phyloP scores from a whole-genome alignment of 2,113 vertebrate species.

The Sclerurus mexicanus region DNA sequence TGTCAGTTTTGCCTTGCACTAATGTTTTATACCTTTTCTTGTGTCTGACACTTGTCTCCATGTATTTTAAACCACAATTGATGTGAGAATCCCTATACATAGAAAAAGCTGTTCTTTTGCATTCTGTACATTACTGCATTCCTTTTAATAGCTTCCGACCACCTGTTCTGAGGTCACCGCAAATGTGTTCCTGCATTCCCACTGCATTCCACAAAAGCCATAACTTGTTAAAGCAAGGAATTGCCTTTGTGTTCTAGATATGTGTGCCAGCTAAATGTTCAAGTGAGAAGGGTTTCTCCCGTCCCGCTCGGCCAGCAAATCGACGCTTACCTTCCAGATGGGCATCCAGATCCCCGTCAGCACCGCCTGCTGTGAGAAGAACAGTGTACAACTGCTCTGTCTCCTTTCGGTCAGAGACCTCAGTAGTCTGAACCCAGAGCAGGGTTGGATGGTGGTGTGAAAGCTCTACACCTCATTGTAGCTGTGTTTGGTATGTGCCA shows the following conservation, averaged over 20 bases:
- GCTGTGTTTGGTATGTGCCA: constrained; percentile 32
- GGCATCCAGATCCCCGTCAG: constrained; percentile 83
- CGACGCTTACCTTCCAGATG: constrained; percentile 90
- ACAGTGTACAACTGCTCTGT: constrained; percentile 66
- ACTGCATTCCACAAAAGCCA: not conserved
- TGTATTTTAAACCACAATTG: not conserved
- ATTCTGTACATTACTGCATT: constrained; percentile 22
- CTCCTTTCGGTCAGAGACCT: constrained; percentile 78
- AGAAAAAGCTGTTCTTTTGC: constrained; percentile 26
- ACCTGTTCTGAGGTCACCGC: constrained; percentile 11
- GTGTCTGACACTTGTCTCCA: not conserved
- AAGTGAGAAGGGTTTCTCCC: constrained; percentile 85
- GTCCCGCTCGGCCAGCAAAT: constrained; percentile 89
- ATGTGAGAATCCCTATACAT: not conserved
- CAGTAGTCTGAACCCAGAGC: constrained; percentile 74
- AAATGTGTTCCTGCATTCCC: not conserved
- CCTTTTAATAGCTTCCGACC: constrained; percentile 40
- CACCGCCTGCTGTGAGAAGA: constrained; percentile 72
- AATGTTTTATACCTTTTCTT: not conserved
- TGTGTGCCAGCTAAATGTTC: constrained; percentile 56
- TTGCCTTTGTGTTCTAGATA: constrained; percentile 73
- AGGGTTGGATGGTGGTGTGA: not conserved
- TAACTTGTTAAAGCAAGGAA: not conserved
- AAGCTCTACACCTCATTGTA: not conserved
- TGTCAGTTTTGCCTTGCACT: not conserved